Conservation (phyloP, 1,140 invertebrate species). For the Ladona fulva region DNA sequence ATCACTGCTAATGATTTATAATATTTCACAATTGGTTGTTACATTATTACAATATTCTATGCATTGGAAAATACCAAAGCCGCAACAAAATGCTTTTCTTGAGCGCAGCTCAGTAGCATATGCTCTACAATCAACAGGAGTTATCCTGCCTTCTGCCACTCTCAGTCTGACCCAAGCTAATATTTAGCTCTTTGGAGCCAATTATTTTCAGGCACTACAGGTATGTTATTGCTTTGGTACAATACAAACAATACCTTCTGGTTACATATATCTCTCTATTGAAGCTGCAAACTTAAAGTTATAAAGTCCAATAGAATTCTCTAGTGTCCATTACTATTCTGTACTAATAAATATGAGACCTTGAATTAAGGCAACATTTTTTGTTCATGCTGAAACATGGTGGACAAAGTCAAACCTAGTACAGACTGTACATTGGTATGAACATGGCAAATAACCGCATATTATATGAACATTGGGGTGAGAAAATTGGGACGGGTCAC, state of each 20-base stretch:
- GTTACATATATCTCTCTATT: slow-evolving; percentile 16
- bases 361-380: slow-evolving; percentile 21
- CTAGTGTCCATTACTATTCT: slow-evolving; percentile 17
- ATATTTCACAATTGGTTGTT: slow-evolving; percentile 12
- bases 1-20: slow-evolving; percentile 16
- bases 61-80: neutral
- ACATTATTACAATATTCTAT: slow-evolving; percentile 11
- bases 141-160: neutral
- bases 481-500: neutral
- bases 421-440: neutral
- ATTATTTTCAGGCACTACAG: slow-evolving; percentile 22
- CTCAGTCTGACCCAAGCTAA: slow-evolving; percentile 7
- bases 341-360: slow-evolving; percentile 17
- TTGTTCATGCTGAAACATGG: slow-evolving; percentile 13
- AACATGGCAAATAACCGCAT: neutral
- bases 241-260: slow-evolving; percentile 16
- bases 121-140: neutral
- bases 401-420: slow-evolving; percentile 4
- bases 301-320: slow-evolving; percentile 10
- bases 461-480: slow-evolving; percentile 6
- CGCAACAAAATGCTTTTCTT: neutral
- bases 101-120: slow-evolving; percentile 13
- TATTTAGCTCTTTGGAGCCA: neutral
- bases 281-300: slow-evolving; percentile 18
- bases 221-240: slow-evolving; percentile 21